Evolutionary conservation across 2,797 vertebrate genomes (phyloP).

Genomic region (Urophycis tenuis): DNA sequence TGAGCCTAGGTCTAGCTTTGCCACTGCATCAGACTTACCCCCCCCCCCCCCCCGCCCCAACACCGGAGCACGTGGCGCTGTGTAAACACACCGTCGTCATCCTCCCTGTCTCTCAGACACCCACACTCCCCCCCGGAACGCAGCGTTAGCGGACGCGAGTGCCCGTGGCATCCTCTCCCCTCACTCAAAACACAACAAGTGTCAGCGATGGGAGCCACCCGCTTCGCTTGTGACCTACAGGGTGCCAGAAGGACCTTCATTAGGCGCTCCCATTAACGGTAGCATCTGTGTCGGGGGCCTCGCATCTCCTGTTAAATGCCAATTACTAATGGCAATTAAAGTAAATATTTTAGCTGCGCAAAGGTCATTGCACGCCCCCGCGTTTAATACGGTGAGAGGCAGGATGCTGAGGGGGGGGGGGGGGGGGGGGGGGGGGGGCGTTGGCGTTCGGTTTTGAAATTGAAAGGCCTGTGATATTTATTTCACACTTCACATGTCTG

Average conservation of each 20-base stretch:
- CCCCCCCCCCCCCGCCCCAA: too few species aligned
- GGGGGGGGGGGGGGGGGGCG: neutral
- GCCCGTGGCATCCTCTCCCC: neutral
- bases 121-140: too few species aligned
- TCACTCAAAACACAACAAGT: neutral
- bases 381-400: neutral
- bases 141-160: too few species aligned
- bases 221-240: neutral
- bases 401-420: neutral
- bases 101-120: neutral
- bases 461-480: neutral
- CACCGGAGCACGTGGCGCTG: neutral
- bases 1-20: too few species aligned
- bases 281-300: neutral
- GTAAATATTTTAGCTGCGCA: neutral
- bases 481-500: neutral
- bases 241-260: neutral
- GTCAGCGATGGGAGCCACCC: neutral
- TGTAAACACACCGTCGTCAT: neutral
- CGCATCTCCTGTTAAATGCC: neutral
- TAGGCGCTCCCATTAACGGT: neutral
- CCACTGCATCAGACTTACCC: too few species aligned
- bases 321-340: slow-evolving; percentile 2
- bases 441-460: neutral
- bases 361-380: neutral